phyloP scores from a whole-genome alignment of 2,113 vertebrate genomes.

The Gobio gobio region DNA sequence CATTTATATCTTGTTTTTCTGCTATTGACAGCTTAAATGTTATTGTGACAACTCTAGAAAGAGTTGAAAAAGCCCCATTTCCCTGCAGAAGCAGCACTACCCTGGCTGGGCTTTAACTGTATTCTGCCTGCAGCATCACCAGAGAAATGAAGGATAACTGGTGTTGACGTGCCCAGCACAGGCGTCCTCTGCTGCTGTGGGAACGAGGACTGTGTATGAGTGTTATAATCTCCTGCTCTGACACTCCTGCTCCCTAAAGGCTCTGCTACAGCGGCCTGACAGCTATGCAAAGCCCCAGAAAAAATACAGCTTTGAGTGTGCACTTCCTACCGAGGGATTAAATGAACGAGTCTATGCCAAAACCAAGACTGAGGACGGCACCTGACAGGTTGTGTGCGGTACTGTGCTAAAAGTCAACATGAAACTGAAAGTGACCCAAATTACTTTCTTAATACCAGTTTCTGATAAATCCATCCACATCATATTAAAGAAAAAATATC shows the following conservation, averaged over 20 bases:
- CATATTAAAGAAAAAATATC: background rate
- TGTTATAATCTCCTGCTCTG: slow-evolving; percentile 37
- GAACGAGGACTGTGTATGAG: background rate
- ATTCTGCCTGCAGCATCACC: slow-evolving; percentile 2
- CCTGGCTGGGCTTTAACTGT: background rate
- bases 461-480: background rate
- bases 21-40: too few relatives aligned
- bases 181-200: background rate
- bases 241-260: slow-evolving; percentile 9
- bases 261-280: slow-evolving; percentile 19
- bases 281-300: slow-evolving; percentile 10
- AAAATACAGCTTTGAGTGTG: background rate
- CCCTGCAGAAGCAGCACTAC: background rate
- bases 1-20: too few relatives aligned
- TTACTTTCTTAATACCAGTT: background rate
- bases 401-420: background rate
- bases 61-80: background rate
- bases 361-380: background rate
- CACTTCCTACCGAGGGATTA: slow-evolving; percentile 18
- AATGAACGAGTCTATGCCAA: background rate
- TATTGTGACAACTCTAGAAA: background rate
- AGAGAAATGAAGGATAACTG: slow-evolving; percentile 19
- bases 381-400: slow-evolving; percentile 10
- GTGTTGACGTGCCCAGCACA: slow-evolving; percentile 48
- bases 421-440: background rate